phyloP scores from a whole-genome alignment of 2,113 vertebrate species.

The Clarias batrachus region DNA sequence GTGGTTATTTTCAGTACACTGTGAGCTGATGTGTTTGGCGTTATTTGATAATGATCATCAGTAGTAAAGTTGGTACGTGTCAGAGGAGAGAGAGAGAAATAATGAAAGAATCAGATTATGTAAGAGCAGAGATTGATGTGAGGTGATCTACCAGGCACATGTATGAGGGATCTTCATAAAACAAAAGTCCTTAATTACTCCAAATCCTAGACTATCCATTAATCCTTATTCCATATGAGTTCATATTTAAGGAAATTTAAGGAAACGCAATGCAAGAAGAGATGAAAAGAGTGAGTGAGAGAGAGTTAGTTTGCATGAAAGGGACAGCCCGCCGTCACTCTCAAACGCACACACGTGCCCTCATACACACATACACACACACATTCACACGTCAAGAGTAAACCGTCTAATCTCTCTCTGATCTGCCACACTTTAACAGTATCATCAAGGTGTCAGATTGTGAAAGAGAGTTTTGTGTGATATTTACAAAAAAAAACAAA shows the following conservation, averaged over 20 bases:
- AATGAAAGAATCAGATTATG: slow-evolving; percentile 20
- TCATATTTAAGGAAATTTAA: neutral
- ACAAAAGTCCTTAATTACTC: neutral
- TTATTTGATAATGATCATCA: slow-evolving; percentile 20
- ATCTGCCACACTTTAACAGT: slow-evolving; percentile 45
- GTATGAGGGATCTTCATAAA: neutral
- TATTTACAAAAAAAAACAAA: slow-evolving; percentile 36
- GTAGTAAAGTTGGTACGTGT: neutral
- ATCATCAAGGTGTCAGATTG: slow-evolving; percentile 45
- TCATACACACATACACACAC: slow-evolving; percentile 27
- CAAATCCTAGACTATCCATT: neutral
- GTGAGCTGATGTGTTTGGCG: neutral
- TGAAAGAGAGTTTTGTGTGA: slow-evolving; percentile 24
- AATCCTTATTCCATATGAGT: neutral
- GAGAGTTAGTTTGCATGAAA: slow-evolving; percentile 41
- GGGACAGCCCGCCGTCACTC: slow-evolving; percentile 51
- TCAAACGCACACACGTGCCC: slow-evolving; percentile 34
- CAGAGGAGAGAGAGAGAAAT: neutral
- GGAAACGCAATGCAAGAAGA: neutral
- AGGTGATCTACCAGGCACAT: neutral
- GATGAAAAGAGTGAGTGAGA: slow-evolving; percentile 7
- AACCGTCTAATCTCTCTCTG: slow-evolving; percentile 45
- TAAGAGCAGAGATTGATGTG: slow-evolving; percentile 34
- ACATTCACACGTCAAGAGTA: slow-evolving; percentile 35
- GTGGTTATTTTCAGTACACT: slow-evolving; percentile 17